Base-by-base conservation (phyloP, 1,140 invertebrate species). In the Drosophila cardini region DNA sequence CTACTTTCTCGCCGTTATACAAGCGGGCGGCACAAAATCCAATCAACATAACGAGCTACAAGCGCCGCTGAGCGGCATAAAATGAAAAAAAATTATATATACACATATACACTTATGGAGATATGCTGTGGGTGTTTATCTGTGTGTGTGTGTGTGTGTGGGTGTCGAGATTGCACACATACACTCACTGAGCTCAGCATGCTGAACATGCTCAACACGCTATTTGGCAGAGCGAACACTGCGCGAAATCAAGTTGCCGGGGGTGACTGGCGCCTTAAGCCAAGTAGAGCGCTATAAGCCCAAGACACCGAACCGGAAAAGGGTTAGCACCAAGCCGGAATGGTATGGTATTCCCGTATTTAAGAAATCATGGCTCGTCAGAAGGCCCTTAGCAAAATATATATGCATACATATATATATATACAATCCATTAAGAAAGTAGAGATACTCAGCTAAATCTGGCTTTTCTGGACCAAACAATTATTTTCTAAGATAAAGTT, bases 31-130 rank as follows among this genome's bases (percentile, higher is more conserved):
- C 80, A 89, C 76, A 90, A 90, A 90, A 90, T 90, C 86, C 86
- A 90, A 90, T 90, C 86, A 90, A 82, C 86, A 90, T 90, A 90
- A 90, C 81, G 86, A 90, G 80, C 77, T 81, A 87, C 77, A 84
- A 84, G 83, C 87, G 89, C 72, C 79, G 87, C 76, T 87, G 83
- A 90, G 84, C 83, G 83, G 80, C 83, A 89, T 89, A 84, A 87
- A 89, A 84, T 74, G 72, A 74, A 82, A 82, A 79, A 79, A 82
- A 74, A 53, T 48, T 43, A 62, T 15, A 78, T 62, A 63, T 34
- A 69, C 42, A 61, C 67, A 69, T 78, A 78, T 60, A 53, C 18
- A 64, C 21, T 26, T 42, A 67, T 10, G 56, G 26, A 70, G 15
- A 57, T n/a, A 40, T 45, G 18, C 1, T 84, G 32, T 73, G 64